Base-by-base conservation (phyloP, 1,140 invertebrate genomes). In the Laupala kohalensis region DNA sequence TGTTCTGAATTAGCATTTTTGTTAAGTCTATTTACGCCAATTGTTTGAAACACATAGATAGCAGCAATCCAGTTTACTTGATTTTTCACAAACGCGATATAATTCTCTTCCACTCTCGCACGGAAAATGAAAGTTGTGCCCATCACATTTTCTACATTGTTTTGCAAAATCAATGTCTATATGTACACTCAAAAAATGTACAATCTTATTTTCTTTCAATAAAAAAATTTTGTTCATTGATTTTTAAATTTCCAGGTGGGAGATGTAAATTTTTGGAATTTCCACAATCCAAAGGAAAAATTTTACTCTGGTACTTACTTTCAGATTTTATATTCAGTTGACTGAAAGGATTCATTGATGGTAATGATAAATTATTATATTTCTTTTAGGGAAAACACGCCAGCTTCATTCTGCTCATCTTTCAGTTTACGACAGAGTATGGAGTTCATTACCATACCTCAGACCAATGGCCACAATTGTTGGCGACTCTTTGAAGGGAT, bases 381-480 rank as follows among this genome's bases (percentile, higher is more conserved):
- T 53, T 9, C 4, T 66, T 12, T 26, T 15, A 72, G 81, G 82
- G 5, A 83, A 83, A 76, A 83, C 83, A 9, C 76, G 83, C 5
- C 83, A 84, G 73, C 71, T 84, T 23, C 81, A 84, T 68, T 73
- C 78, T 3, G 71, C 81, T 2, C 83, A 84, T 70, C 71, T 84
- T 4, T 77, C 77, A 15, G 77, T 78, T 0, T 82, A 81, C 71
- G 82, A 84, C 74, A 74, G 81, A 28, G 73, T 84, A 3, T 84
- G 83, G 83, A 83, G 80, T 73, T 81, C 77, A 62, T 73, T 84
- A 27, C 83, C 83, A 2, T 80, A 82, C 73, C 69, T 84, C 27
- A 74, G 81, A 0, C 83, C 83, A n/a, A 78, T 84, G 79, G 79
- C 83, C 12, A 84, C 83, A 0, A 80, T 84, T 63, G 81, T 83